Base-by-base conservation (phyloP, 2,888 invertebrate genomes). In the Epirrita christyi region DNA sequence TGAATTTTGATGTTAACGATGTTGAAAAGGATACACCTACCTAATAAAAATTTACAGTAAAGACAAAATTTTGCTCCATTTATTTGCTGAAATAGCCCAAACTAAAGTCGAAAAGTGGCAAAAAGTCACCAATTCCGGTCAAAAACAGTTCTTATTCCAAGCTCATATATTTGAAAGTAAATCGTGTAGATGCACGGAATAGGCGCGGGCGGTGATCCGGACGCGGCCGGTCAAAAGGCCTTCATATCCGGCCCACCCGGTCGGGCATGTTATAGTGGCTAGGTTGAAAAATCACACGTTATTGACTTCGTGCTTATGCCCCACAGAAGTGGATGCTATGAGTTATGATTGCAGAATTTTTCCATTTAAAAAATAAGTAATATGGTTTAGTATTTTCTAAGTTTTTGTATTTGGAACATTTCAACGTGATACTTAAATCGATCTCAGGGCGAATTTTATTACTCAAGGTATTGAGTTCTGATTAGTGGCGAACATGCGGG, bases 221-320 rank as follows among this genome's bases (percentile, higher is more conserved):
- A 53, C 42, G 32, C 51, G 41, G 47, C 71, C 66, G 68, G 66
- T 72, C 75, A 75, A 74, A 73, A 69, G 73, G 68, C 66, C 55
- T 63, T 68, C 56, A 69, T 68, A 70, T 68, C 74, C 69, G 68
- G 63, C 10, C 49, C 47, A 36, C 13, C 64, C 71, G 59, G 60
- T 70, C 66, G 43, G 48, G 44, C 60, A 43, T 57, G 41, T 11
- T 44, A 44, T 38, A 52, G 37, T 38, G 34, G 32, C 62, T 32
- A n/a, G 27, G 53, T 8, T 58, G 58, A 61, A 61, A 61, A 61
- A 55, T 58, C 57, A 55, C 61, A 48, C 47, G 49, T 43, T 61
- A 60, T 66, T 52, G 41, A 52, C 50, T 44, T 11, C 21, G 32
- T 1, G 37, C 40, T 47, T 47, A 37, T 21, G 27, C 41, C 14